Conservation (phyloP, 1,140 invertebrate genomes). For the Copidosoma floridanum region DNA sequence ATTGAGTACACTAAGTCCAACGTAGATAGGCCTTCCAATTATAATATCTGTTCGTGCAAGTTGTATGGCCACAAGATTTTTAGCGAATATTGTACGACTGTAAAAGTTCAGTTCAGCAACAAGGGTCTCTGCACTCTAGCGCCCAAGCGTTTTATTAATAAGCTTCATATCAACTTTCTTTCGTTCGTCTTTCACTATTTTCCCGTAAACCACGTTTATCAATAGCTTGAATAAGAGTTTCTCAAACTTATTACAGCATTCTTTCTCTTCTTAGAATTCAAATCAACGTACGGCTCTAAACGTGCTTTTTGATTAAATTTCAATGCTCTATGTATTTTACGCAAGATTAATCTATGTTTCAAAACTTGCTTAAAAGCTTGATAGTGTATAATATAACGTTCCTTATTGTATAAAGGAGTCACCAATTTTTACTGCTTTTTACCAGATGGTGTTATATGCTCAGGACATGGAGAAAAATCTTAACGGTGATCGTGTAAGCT, state of each 20-base stretch:
- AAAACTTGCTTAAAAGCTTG: constrained; percentile 41
- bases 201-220: constrained; percentile 39
- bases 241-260: constrained; percentile 38
- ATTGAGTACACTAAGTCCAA: constrained; percentile 29
- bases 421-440: constrained; percentile 28
- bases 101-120: constrained; percentile 40
- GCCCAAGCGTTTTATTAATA: constrained; percentile 23
- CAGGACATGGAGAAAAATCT: constrained; percentile 39
- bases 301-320: constrained; percentile 46
- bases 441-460: constrained; percentile 15
- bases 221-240: constrained; percentile 41
- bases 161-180: constrained; percentile 42
- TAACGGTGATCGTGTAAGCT: constrained; percentile 25
- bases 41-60: constrained; percentile 24
- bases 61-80: constrained; percentile 20
- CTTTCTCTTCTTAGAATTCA: constrained; percentile 43
- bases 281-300: constrained; percentile 46
- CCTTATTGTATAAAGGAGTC: constrained; percentile 31
- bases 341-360: constrained; percentile 39
- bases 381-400: constrained; percentile 48
- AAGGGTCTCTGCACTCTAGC: constrained; percentile 20
- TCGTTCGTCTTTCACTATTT: constrained; percentile 48
- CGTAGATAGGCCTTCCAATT: constrained; percentile 34
- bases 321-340: constrained; percentile 43
- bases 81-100: constrained; percentile 4